phyloP scores from a whole-genome alignment of 2,888 invertebrate species.

The Papilio gigon region DNA sequence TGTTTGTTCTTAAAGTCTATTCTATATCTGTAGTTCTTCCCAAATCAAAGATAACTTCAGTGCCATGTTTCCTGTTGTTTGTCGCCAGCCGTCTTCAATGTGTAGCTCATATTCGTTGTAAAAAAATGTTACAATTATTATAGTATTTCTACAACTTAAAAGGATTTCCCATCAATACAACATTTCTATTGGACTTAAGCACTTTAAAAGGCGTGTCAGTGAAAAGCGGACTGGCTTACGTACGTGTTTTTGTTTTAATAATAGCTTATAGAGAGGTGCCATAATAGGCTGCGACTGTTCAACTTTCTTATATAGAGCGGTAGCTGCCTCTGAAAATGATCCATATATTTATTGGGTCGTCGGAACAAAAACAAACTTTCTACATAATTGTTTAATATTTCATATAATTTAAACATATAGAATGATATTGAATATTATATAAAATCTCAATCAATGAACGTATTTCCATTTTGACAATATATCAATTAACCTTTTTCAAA shows the following conservation, averaged over 20 bases:
- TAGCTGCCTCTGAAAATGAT: slow-evolving; percentile 15
- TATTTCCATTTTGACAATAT: too few relatives aligned
- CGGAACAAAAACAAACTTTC: background rate
- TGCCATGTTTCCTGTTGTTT: slow-evolving; percentile 45
- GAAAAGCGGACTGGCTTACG: slow-evolving; percentile 65
- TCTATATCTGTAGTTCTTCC: too few relatives aligned
- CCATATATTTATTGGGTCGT: slow-evolving; percentile 1
- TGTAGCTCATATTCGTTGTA: slow-evolving; percentile 19
- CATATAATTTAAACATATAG: background rate
- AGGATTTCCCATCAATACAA: slow-evolving; percentile 65
- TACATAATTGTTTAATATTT: background rate
- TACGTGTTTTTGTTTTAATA: slow-evolving; percentile 68
- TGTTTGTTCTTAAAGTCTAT: too few relatives aligned
- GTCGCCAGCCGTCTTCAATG: slow-evolving; percentile 7
- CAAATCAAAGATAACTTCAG: slow-evolving; percentile 47
- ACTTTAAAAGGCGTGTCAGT: slow-evolving; percentile 70
- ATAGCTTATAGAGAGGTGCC: slow-evolving; percentile 70
- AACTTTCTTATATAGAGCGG: slow-evolving; percentile 60
- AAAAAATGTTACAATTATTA: slow-evolving; percentile 40
- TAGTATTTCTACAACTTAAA: slow-evolving; percentile 47
- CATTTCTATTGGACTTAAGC: slow-evolving; percentile 61
- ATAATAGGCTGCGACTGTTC: slow-evolving; percentile 65
- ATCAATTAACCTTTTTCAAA: too few relatives aligned
- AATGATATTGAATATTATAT: too few relatives aligned
- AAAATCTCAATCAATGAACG: too few relatives aligned